Conservation (phyloP, 1,140 invertebrate species). For the Maconellicoccus hirsutus region DNA sequence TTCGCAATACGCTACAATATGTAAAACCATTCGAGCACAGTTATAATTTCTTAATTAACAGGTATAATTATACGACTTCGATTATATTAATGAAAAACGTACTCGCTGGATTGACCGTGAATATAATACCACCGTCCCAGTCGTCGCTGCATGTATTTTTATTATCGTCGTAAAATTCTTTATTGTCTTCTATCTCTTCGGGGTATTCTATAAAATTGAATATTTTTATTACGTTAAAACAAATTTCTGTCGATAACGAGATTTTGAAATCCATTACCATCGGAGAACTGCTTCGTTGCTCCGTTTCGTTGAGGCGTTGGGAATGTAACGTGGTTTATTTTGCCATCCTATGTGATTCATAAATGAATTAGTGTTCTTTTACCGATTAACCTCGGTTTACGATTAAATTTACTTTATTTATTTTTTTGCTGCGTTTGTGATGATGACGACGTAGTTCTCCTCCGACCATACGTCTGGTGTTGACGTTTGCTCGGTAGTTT, state of each 20-base stretch:
- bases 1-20: background rate
- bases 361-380: too few species aligned
- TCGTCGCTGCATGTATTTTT: slow-evolving; percentile 46
- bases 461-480: slow-evolving; percentile 59
- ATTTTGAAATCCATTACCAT: slow-evolving; percentile 45
- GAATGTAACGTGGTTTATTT: slow-evolving; percentile 74
- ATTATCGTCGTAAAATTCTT: slow-evolving; percentile 36
- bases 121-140: slow-evolving; percentile 67
- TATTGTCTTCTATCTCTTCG: background rate
- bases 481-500: slow-evolving; percentile 84
- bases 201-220: background rate
- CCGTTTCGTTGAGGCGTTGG: slow-evolving; percentile 76
- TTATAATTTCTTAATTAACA: background rate
- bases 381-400: too few species aligned
- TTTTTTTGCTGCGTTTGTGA: slow-evolving; percentile 62
- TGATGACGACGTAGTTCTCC: slow-evolving; percentile 68
- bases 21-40: background rate
- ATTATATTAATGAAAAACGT: slow-evolving; percentile 41
- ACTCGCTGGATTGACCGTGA: slow-evolving; percentile 71
- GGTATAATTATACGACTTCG: background rate
- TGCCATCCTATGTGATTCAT: too few species aligned
- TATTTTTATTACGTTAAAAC: background rate
- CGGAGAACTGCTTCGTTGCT: slow-evolving; percentile 68
- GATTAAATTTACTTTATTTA: slow-evolving; percentile 39
- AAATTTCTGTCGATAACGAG: background rate